Base-by-base conservation (phyloP, 2,797 vertebrate genomes). In the Diglossa cyanea region DNA sequence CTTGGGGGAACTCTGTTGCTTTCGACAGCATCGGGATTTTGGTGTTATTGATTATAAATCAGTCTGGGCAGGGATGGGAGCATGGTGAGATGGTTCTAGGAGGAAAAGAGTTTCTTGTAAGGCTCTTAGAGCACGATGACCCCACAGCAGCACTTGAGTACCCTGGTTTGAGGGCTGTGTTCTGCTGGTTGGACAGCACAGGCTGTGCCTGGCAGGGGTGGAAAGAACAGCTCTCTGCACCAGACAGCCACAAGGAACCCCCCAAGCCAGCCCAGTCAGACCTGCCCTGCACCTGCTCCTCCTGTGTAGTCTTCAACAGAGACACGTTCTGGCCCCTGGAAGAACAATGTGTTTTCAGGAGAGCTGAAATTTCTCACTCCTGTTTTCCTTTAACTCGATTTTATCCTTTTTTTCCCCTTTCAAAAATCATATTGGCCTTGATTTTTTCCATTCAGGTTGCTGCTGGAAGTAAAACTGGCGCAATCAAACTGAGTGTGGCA, bases 361-460 rank as follows among this genome's bases (percentile, higher is more conserved):
- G 17, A 42, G n/a, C 31, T 70, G 55, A 71, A 58, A 35, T 86
- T n/a, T 73, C 75, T 55, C 68, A 63, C 26, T 80, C 48, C 25
- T 17, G 4, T n/a, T 71, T 73, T 39, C 53, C 66, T 88, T 65
- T 54, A 83, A 55, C 21, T 45, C 23, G 2, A 65, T 44, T 57
- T 76, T 45, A 45, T 31, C 25, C 7, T 2, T 11, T 47, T 11
- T 8, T 8, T 1, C 4, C 7, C 35, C 14, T 23, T 88, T 68
- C 25, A 62, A 84, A 88, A 92, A 75, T 44, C 9, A 2, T 33
- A 70, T 76, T 89, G 75, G 47, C 77, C 44, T 68, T 55, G 67
- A 26, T 83, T 81, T 57, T 78, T 57, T 17, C 81, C 71, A 28
- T 11, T 66, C 71, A 50, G 48, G 51, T 39, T 55, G 55, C 63